Percentiles rank a stretch among this genome's conserved stretches.
Conservation (phyloP, 2,113 vertebrate genomes). For the Arothron firmamentum region DNA sequence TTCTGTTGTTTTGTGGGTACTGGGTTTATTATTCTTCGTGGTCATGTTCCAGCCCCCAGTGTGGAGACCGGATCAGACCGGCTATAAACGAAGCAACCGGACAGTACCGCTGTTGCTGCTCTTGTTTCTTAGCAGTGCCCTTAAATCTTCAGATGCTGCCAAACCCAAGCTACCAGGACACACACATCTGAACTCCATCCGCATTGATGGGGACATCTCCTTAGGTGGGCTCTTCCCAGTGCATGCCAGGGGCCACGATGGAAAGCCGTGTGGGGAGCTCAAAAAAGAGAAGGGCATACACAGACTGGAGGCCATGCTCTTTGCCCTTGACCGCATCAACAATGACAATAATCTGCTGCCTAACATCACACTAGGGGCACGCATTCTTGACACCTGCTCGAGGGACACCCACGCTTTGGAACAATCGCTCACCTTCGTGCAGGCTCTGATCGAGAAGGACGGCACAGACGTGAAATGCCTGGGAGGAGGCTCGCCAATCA, state of each 20-base stretch:
- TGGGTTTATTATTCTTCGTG: constrained; percentile 27
- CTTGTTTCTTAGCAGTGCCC: constrained; percentile 71
- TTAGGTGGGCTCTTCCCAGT: constrained; percentile 95
- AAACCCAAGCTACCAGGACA: constrained; percentile 87
- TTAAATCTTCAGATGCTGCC: constrained; percentile 71
- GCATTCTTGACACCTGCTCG: constrained; percentile 96
- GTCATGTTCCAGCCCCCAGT: constrained; percentile 59
- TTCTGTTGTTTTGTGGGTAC: constrained; percentile 34
- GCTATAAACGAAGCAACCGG: constrained; percentile 30
- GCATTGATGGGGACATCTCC: constrained; percentile 94
- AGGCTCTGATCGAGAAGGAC: constrained; percentile 96
- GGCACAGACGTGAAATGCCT: constrained; percentile 92
- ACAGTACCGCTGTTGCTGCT: constrained; percentile 43
- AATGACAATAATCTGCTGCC: constrained; percentile 93
- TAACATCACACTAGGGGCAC: constrained; percentile 94
- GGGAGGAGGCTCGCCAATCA: constrained; percentile 89
- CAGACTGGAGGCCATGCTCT: constrained; percentile 96
- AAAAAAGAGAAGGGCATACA: constrained; percentile 99
- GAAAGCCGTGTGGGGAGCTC: constrained; percentile 92
- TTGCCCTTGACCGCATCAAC: constrained; percentile 96
- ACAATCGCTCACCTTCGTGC: constrained; percentile 98
- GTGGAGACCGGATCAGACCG: constrained; percentile 33
- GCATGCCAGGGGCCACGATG: constrained; percentile 87
- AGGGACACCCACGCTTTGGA: constrained; percentile 95
- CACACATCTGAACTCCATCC: constrained; percentile 96